Conservation (phyloP, 1,140 invertebrate genomes). For the Dendroctonus ponderosae region DNA sequence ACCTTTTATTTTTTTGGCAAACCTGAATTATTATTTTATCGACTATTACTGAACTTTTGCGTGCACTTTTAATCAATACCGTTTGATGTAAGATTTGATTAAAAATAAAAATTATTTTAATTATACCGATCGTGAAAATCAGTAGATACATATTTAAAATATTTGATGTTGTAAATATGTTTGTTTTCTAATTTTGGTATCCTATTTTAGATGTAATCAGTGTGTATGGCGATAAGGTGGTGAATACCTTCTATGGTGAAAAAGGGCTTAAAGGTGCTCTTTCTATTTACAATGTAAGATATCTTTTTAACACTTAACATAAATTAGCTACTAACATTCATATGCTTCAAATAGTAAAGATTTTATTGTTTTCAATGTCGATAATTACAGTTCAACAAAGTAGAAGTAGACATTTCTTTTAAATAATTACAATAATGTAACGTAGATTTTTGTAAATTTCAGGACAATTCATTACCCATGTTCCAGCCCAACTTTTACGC, state of each 20-base stretch:
- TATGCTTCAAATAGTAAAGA: background rate
- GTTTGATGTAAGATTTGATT: no score
- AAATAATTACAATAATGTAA: background rate
- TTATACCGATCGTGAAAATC: background rate
- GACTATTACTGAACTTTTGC: no score
- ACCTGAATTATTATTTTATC: no score
- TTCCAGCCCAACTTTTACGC: slow-evolving; percentile 42
- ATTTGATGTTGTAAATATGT: slow-evolving; percentile 27
- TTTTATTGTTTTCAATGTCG: no score
- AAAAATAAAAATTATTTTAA: no score
- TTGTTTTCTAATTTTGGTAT: slow-evolving; percentile 43
- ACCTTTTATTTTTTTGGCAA: background rate
- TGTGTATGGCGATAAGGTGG: slow-evolving; percentile 72
- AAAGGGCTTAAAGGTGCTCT: slow-evolving; percentile 41
- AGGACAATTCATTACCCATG: slow-evolving; percentile 48
- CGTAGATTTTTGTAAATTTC: slow-evolving; percentile 39
- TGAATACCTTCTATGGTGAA: slow-evolving; percentile 40
- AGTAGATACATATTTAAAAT: background rate
- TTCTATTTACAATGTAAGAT: slow-evolving; percentile 48
- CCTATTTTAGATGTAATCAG: slow-evolving; percentile 75
- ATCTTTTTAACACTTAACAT: slow-evolving; percentile 41
- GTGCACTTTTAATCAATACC: no score
- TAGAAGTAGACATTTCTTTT: no score
- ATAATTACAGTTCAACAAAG: slow-evolving; percentile 3
- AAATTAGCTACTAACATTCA: slow-evolving; percentile 35